Percentiles rank a stretch among this genome's conserved stretches.
Conservation (phyloP, 2,113 vertebrate genomes). For the Eulemur macaco region DNA sequence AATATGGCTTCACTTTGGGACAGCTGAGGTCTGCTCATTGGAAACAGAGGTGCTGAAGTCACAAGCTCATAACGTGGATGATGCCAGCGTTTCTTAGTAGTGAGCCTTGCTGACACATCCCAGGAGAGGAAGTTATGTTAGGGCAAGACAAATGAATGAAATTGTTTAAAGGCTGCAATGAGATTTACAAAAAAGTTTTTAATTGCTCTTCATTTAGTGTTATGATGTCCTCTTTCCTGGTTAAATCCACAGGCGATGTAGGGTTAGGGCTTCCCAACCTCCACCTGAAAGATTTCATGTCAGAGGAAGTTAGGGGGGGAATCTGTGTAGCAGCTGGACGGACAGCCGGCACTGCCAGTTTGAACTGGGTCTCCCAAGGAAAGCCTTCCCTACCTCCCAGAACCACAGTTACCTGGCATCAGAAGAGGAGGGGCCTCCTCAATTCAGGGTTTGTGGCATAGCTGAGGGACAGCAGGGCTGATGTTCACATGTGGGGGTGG, state of each 20-base stretch:
- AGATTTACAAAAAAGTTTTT: neutral
- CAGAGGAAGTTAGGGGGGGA: neutral
- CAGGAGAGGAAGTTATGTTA: slow-evolving; percentile 15
- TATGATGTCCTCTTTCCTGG: neutral
- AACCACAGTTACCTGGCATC: neutral
- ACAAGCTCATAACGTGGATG: neutral
- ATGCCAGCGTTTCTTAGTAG: slow-evolving; percentile 5
- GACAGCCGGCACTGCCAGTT: neutral
- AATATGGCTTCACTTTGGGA: neutral
- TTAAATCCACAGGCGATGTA: neutral
- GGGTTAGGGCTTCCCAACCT: neutral
- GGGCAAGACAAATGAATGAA: neutral
- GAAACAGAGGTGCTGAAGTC: neutral
- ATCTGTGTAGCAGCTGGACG: neutral
- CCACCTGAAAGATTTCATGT: neutral
- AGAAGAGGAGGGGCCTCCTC: neutral
- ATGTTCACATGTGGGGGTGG: neutral
- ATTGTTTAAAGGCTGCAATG: neutral
- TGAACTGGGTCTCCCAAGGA: neutral
- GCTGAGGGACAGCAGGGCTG: neutral
- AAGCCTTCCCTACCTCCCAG: neutral
- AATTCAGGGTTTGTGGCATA: neutral
- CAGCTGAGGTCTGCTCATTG: neutral
- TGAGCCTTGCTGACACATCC: neutral
- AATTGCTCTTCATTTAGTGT: neutral